Base-by-base conservation (phyloP, 37 sponge, comb jelly and placozoan genomes). In the Mnemiopsis leidyi region DNA sequence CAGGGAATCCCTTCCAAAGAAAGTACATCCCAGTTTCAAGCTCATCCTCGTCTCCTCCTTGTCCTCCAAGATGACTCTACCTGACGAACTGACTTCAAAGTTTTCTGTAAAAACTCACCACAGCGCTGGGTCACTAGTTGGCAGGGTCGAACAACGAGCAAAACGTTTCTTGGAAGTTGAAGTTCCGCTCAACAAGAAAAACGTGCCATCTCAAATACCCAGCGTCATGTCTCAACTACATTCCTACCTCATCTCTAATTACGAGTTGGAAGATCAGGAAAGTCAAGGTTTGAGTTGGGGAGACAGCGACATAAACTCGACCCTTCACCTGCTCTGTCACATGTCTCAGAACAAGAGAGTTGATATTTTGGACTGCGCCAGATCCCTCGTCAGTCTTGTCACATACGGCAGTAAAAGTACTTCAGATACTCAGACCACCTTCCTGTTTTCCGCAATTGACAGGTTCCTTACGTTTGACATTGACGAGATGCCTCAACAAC, bases 391-490 rank as follows among this genome's bases (percentile, higher is more conserved):
- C 0, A 33, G 90, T 0, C 40, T 38, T 28, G 90, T 85, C 61
- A 85, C 90, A 39, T 85, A 85, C 61, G 90, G 90, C 28, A 40
- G 61, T 33, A 85, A 85, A 61, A 40, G 16, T 3, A 85, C 61
- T 1, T n/a, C 90, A 26, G 61, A 38, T 16, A 37, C n/a, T 35
- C 61, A 85, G 38, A 61, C 32, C 39, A 40, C 23, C 61, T 28
- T 33, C 23, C 61, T 85, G 61, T 32, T 40, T 37, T 3, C 23
- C 5, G 90, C 61, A 0, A 40, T 85, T 38, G 90, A 85, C n/a
- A 85, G 18, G 40, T 85, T 85, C 90, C 90, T 85, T 7, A 85
- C 48, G 9, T 77, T 77, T 77, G 79, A 77, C 0, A 32, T 77
- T 1, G 79, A 77, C 20, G 32, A 32, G 36, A 32, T 18, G 5